These are phyloP conservation scores for Dasyprocta punctata DNA, from an alignment of 2,113 vertebrate species.

Conservation along the genomic window DNA sequence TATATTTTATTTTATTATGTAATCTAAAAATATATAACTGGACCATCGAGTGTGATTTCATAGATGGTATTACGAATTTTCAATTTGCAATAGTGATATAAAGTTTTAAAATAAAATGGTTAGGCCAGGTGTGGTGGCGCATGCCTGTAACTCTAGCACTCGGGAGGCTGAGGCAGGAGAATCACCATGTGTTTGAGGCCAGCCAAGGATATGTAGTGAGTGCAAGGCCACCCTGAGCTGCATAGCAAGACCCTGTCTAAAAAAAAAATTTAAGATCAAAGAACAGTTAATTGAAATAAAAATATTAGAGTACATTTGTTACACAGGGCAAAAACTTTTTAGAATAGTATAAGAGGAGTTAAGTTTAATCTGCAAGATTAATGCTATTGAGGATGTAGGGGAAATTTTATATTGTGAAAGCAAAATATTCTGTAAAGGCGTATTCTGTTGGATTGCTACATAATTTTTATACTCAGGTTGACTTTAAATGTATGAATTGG, in stretches of 20 bases:
- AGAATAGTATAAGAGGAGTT: background rate
- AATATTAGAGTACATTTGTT: background rate
- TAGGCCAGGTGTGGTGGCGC: background rate
- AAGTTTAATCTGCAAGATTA: conserved; percentile 1
- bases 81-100: background rate
- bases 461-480: background rate
- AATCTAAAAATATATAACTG: background rate
- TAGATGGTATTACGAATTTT: background rate
- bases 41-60: background rate
- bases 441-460: background rate
- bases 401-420: background rate
- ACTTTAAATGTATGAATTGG: conserved; percentile 38
- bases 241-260: too few relatives aligned
- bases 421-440: background rate
- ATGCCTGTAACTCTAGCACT: background rate
- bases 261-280: background rate
- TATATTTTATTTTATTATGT: background rate
- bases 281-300: conserved; percentile 29
- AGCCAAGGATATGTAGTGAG: too few relatives aligned
- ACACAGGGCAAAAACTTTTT: conserved; percentile 22
- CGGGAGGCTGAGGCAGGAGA: background rate
- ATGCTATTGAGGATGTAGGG: background rate
- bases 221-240: too few relatives aligned
- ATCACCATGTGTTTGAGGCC: background rate
- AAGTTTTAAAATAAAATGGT: background rate